Evolutionary conservation across 2,888 invertebrate genomes (phyloP), one percentile per base, ranked within the genome.

Genomic region (Petrolisthes manimaculis): DNA sequence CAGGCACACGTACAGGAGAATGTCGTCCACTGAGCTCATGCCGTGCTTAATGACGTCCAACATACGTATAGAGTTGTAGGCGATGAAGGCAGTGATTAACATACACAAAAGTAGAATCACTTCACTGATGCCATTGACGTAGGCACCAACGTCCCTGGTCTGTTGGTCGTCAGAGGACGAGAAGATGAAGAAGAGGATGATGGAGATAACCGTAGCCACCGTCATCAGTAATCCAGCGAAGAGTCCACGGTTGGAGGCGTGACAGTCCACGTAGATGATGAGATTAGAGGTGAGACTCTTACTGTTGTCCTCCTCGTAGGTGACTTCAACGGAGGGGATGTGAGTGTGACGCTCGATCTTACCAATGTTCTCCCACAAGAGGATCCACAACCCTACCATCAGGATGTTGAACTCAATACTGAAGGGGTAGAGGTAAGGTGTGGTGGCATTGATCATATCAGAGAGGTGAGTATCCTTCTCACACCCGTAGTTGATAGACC

Each of bases 361-460:
- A 5, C 95, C 96, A 87, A 96, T 95, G 92, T 96, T 95, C 91
- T 94, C 94, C 96, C 96, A 96, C 91, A 96, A 95, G 79, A 96
- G 95, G 92, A 95, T 96, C 92, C 95, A 95, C 53, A 96, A 94
- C 37, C 95, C 96, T 91, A 96, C 96, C 86, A 96, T 95, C 89
- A 96, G 94, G 92, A 96, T 95, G 93, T 96, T 96, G 93, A 96
- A 96, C 93, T 96, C 96, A 55, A 96, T 96, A 91, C 95, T 96
- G 93, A 96, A 96, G 0, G 96, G 96, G 92, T 96, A 96, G 21
- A 97, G 93, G 92, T 96, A 96, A 0, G 96, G 96, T 0, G 96
- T 95, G 92, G 95, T 95, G 92, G 95, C 92, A 85, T 92, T 91
- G 83, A 92, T 92, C 84, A 92, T 91, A 80, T 92, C 92, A 6